Evolutionary conservation across 2,888 invertebrate species (phyloP), one percentile per base, ranked within the genome.

Genomic region (Cosmopolites sordidus): DNA sequence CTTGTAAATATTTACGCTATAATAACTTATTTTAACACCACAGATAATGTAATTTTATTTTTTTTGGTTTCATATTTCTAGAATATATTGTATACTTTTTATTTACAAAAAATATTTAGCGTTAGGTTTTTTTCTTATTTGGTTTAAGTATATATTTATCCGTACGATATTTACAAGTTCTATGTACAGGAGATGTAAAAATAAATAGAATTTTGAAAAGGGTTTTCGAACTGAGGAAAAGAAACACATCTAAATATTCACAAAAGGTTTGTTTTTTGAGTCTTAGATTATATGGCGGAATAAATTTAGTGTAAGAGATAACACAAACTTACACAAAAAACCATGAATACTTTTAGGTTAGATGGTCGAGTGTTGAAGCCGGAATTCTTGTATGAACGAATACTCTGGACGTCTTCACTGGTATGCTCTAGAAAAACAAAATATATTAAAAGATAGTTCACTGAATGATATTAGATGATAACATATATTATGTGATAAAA

Each of bases 31-130:
- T n/a, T n/a, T n/a, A n/a, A 53, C 48, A 55, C 55, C 55, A 55
- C 55, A 51, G 55, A 55, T 51, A 55, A 48, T 55, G 47, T 55
- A 55, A 51, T 44, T 55, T 22, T 22, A 22, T 22, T 22, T 22
- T 22, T 33, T 33, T 33, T 52, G 43, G 47, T 48, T 43, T 9
- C 3, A 55, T 51, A 46, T 55, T 45, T 38, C 43, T 55, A 43
- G 42, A 47, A 11, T 46, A 54, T 55, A 46, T 4, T 38, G 29
- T 43, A 48, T 53, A 22, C 16, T 47, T 46, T 22, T 33, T 55
- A 55, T 55, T 43, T 55, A 55, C 55, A 55, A 51, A 55, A 51
- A 48, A 44, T 47, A 55, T 18, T 18, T 48, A 43, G 16, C 33
- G 33, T 29, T 43, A 43, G 30, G 39, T 50, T 39, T 49, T 47